Evolutionary conservation across 2,888 invertebrate species (phyloP).

Genomic region (Ectropis crepuscularia): DNA sequence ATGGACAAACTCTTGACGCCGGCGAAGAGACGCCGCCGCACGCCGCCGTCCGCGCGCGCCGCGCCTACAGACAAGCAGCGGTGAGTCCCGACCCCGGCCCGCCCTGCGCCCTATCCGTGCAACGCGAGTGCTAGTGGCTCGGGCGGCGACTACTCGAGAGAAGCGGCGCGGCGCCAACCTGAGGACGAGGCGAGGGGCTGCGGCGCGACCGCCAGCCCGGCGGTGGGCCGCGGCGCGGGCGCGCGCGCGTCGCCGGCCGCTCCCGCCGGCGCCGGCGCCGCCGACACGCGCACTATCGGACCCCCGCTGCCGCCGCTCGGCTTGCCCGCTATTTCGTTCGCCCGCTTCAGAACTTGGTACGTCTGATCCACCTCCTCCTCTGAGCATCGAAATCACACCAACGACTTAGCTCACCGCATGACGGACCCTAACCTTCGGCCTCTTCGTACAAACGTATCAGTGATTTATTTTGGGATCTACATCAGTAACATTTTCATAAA

Average conservation of each 20-base stretch:
- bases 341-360: conserved; percentile 97
- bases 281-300: conserved; percentile 76
- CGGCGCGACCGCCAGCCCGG: conserved; percentile 87
- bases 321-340: conserved; percentile 91
- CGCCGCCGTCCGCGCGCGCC: conserved; percentile 86
- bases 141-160: conserved; percentile 73
- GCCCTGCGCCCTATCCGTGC: conserved; percentile 79
- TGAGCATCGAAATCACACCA: conserved; percentile 78
- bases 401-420: conserved; percentile 39
- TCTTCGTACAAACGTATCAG: not conserved
- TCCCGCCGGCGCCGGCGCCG: conserved; percentile 80
- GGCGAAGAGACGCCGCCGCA: conserved; percentile 91
- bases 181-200: conserved; percentile 88
- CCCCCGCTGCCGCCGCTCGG: conserved; percentile 81
- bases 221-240: conserved; percentile 68
- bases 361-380: conserved; percentile 94
- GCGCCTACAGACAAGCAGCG: conserved; percentile 81
- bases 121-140: conserved; percentile 79
- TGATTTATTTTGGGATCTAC: not conserved
- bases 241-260: conserved; percentile 60
- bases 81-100: conserved; percentile 63
- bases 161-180: conserved; percentile 84
- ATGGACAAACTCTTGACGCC: conserved; percentile 92
- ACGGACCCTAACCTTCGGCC: not conserved
- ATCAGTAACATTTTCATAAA: not conserved